Percentiles rank a stretch among this genome's conserved stretches.
Evolutionary conservation across 2,113 vertebrate species (phyloP).

Genomic region (Myocastor coypus): DNA sequence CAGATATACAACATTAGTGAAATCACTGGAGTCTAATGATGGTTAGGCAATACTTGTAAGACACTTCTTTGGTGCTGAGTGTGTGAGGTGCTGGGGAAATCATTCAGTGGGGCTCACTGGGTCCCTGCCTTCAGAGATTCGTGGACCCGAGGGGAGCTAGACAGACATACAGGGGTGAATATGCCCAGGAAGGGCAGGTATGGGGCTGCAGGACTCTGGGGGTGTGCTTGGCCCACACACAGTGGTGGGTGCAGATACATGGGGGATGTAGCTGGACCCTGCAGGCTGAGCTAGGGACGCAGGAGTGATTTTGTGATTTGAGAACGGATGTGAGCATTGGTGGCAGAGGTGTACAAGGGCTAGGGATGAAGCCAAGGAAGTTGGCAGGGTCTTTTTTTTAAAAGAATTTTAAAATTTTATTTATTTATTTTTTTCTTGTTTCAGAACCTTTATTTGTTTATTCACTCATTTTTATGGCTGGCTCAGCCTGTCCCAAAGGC

Average conservation of each 20-base stretch:
- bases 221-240: background rate
- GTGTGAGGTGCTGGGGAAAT: background rate
- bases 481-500: no score
- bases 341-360: background rate
- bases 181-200: background rate
- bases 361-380: background rate
- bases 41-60: background rate
- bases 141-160: background rate
- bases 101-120: background rate
- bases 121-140: background rate
- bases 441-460: no score
- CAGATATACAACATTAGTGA: background rate
- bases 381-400: rapidly evolving
- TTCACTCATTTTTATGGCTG: no score
- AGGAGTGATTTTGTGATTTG: background rate
- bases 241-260: background rate
- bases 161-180: background rate
- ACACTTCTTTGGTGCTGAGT: background rate
- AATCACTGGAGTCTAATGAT: background rate
- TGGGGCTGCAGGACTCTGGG: background rate
- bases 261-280: background rate
- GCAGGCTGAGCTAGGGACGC: background rate
- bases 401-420: no score
- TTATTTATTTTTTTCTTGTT: no score
- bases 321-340: background rate